phyloP scores from a whole-genome alignment of 2,888 invertebrate species.

The Zaprionus lineosus region DNA sequence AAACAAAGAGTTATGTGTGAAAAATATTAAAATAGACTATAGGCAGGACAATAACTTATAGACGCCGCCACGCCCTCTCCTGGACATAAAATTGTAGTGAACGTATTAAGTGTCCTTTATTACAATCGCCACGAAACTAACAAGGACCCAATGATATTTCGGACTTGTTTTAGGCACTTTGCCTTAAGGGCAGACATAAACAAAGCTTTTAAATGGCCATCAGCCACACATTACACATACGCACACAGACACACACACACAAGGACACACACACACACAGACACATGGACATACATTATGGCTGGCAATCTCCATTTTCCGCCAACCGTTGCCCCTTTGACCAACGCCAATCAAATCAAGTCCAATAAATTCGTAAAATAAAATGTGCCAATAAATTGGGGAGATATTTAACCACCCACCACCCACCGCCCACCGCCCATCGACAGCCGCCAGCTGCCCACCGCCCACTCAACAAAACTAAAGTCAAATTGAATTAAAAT shows the following conservation, averaged over 20 bases:
- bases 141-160: conserved; percentile 4
- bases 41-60: too few relatives aligned
- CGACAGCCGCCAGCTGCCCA: too few relatives aligned
- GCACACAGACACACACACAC: conserved; percentile 31
- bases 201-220: conserved; percentile 55
- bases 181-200: conserved; percentile 27
- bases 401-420: conserved; percentile 29
- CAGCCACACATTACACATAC: conserved; percentile 40
- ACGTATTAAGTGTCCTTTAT: too few relatives aligned
- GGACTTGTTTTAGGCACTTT: conserved; percentile 12
- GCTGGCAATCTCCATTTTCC: too few relatives aligned
- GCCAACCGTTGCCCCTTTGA: too few relatives aligned
- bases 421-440: too few relatives aligned
- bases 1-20: too few relatives aligned
- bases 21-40: too few relatives aligned
- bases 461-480: conserved; percentile 64
- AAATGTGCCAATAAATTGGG: conserved; percentile 74
- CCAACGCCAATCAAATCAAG: conserved; percentile 57
- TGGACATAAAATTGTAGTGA: too few relatives aligned
- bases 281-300: too few relatives aligned
- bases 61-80: too few relatives aligned
- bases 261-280: conserved; percentile 29
- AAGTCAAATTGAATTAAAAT: conserved; percentile 75
- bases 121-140: conserved; percentile 31
- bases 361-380: conserved; percentile 72